Percentiles rank a stretch among this genome's conserved stretches.
These are phyloP conservation scores for Pangasius mekongensis DNA, from an alignment of 2,797 vertebrate genomes.

Conservation along the genomic window DNA sequence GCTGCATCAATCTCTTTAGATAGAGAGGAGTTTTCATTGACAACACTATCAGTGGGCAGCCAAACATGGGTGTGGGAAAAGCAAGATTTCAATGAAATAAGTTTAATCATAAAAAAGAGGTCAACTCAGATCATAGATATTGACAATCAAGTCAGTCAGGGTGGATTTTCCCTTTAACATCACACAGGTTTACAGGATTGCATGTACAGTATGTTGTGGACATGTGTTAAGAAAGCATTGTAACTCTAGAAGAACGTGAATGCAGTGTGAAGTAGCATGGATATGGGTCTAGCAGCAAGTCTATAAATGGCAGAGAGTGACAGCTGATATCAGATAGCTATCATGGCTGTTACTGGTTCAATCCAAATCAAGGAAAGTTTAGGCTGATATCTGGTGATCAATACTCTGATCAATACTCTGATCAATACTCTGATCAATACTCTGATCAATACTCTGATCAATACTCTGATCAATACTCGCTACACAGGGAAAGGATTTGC, in stretches of 20 bases:
- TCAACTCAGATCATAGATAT: background rate
- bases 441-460: background rate
- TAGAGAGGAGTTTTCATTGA: background rate
- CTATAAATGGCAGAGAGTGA: background rate
- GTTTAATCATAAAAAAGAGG: background rate
- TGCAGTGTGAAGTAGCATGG: background rate
- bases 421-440: background rate
- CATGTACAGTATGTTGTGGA: background rate
- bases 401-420: background rate
- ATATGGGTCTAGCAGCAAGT: background rate
- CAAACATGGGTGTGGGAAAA: background rate
- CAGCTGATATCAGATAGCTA: background rate
- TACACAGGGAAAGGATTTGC: background rate
- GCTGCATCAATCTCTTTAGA: background rate
- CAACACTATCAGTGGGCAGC: background rate
- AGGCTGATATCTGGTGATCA: background rate
- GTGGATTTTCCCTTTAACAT: background rate
- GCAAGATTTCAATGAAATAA: background rate
- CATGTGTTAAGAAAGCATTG: background rate
- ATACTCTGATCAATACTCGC: background rate
- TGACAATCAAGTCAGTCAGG: background rate
- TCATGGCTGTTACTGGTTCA: background rate
- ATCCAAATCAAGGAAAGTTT: background rate
- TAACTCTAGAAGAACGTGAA: background rate
- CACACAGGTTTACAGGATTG: background rate